A percentile compares a stretch with the other conserved stretches of the same genome.
Conservation (phyloP, 2,797 vertebrate species). For the Sternarchorhynchus goeldii region DNA sequence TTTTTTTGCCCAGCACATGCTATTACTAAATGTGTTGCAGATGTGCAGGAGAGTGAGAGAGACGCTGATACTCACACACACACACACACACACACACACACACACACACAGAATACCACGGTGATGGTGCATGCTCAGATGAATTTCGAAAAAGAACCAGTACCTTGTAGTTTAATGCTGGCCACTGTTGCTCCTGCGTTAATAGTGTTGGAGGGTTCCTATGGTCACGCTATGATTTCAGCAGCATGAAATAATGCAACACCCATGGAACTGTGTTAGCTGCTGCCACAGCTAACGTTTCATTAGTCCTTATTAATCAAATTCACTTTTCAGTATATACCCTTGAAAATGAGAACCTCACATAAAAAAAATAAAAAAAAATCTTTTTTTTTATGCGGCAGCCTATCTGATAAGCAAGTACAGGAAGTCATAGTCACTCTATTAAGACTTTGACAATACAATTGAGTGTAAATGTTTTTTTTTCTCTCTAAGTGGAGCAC, state of each 20-base stretch:
- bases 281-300: not conserved
- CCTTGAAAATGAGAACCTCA: conserved; percentile 31
- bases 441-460: conserved; percentile 54
- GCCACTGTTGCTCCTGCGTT: not conserved
- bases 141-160: conserved; percentile 36
- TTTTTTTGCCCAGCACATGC: conserved; percentile 64
- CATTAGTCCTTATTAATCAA: conserved; percentile 27
- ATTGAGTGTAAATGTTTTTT: conserved; percentile 62
- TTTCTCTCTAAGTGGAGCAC: conserved; percentile 77
- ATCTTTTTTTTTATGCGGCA: conserved; percentile 30
- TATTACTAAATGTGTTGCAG: conserved; percentile 78
- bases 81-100: not conserved
- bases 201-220: not conserved
- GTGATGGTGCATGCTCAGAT: conserved; percentile 39
- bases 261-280: not conserved
- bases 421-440: conserved; percentile 51
- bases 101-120: conserved; percentile 21
- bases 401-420: conserved; percentile 49
- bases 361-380: conserved; percentile 28
- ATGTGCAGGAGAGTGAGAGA: conserved; percentile 66
- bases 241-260: not conserved
- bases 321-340: conserved; percentile 19
- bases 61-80: not conserved
- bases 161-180: not conserved
- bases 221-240: not conserved